Base-by-base conservation (phyloP, 2,113 vertebrate species). In the Chroicocephalus ridibundus region DNA sequence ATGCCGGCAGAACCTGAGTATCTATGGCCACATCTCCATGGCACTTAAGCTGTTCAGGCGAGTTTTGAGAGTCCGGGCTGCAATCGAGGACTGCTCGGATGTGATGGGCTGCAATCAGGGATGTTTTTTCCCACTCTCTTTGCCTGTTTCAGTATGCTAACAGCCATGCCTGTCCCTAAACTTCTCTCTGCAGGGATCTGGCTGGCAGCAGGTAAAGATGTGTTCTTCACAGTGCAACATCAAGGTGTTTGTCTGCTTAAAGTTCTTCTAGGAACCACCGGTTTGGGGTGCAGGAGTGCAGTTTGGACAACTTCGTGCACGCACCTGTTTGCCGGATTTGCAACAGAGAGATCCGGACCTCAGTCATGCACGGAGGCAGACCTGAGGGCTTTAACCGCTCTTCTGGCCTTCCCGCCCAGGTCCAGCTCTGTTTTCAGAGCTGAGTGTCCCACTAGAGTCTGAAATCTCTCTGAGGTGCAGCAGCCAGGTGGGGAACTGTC, bases 401-500 rank as follows among this genome's bases (percentile, higher is more conserved):
- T 8, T 93, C 42, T 64, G 21, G 51, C 47, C 62, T 81, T 66
- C 5, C 36, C 2, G 0, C 24, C 47, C 13, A 16, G 4, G 29
- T 58, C 46, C 47, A 55, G 47, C 27, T 81, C 87, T 27, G 13
- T 42, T 83, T 27, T 62, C n/a, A 31, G 68, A 77, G 36, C 2
- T 54, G 16, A 26, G 12, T 38, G 15, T 46, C 42, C 44, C 38
- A 25, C 26, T 46, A 11, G 31, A 71, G 40, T 86, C 72, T 78
- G 55, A 81, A 77, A 51, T 62, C 38, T 13, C 42, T 54, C 68
- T 64, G 66, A 70, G 52, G 34, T 54, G 36, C 58, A 70, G 75
- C 71, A 86, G 47, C 55, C 1, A 0, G 1, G 0, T 75, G 13
- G 18, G 5, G 3, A 88, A 34, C 17, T 27, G 21, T 47, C 47